phyloP scores from a whole-genome alignment of 30 jellyfish, hydroid and myxozoan species.

The Nemopilema nomurai region DNA sequence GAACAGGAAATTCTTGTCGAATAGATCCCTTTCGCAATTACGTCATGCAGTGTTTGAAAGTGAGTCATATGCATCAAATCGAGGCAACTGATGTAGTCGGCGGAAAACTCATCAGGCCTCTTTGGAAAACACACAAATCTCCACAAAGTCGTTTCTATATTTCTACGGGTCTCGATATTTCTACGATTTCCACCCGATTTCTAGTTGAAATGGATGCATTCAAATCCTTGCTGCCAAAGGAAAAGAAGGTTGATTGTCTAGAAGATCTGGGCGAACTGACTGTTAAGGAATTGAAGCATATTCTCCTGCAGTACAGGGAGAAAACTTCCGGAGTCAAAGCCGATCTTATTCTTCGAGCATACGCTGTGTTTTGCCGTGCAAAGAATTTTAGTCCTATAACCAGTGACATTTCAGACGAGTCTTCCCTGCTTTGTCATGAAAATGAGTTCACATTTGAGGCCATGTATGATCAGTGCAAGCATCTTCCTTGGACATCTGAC shows the following conservation, averaged over 20 bases:
- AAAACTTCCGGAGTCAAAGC: slow-evolving; percentile 54
- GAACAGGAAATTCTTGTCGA: slow-evolving; percentile 2
- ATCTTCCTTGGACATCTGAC: slow-evolving; percentile 24
- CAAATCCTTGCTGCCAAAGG: slow-evolving; percentile 20
- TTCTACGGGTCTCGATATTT: neutral
- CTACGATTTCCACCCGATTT: neutral
- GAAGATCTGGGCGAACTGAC: slow-evolving; percentile 14
- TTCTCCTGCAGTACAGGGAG: slow-evolving; percentile 26
- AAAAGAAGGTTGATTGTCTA: slow-evolving; percentile 25
- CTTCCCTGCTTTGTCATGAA: slow-evolving; percentile 29
- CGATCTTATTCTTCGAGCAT: slow-evolving; percentile 52
- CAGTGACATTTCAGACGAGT: slow-evolving; percentile 4
- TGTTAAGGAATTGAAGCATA: slow-evolving; percentile 13
- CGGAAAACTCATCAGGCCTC: neutral
- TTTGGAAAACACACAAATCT: no score
- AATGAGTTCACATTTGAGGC: neutral
- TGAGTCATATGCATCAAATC: neutral
- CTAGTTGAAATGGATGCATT: slow-evolving; percentile 11
- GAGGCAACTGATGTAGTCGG: neutral
- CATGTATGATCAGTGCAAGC: neutral
- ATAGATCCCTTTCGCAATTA: no score
- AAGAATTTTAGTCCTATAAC: neutral
- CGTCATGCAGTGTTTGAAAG: neutral
- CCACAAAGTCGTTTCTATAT: neutral
- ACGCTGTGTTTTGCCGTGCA: slow-evolving; percentile 53